Base-by-base conservation (phyloP, 2,888 invertebrate genomes). In the Ganaspis brasiliensis region DNA sequence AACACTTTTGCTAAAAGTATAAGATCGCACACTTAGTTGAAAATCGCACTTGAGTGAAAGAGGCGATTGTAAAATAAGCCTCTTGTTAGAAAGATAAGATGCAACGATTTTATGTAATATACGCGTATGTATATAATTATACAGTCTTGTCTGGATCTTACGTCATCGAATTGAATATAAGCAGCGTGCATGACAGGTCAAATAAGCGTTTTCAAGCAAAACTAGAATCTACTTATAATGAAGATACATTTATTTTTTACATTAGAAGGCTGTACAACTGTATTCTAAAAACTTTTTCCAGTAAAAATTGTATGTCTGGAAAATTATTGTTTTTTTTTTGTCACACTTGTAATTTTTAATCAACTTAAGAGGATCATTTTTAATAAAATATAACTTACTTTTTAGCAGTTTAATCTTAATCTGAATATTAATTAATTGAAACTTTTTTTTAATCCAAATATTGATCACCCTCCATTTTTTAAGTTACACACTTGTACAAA, bases 91-190 rank as follows among this genome's bases (percentile, higher is more conserved):
- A 45, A 45, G 63, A 63, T 63, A 40, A 63, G 40, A 24, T 63
- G 24, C 63, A n/a, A 37, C 40, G 24, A 21, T 37, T 63, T 45
- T 63, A 63, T 63, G 63, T 19, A 63, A 63, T 63, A 45, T 63
- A n/a, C n/a, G n/a, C 52, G n/a, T 52, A 52, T 52, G 52, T 52
- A 52, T 52, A 19, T 37, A 63, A 21, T 16, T 67, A 67, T 67
- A 21, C 40, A 67, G 40, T 40, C 45, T 45, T 40, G 24, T 67
- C 45, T 45, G n/a, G 40, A 67, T 45, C 24, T 45, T 45, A 40
- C 45, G 37, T 45, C 21, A 67, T 67, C 45, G 14, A 45, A 67
- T 67, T 67, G n/a, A 67, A 67, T 67, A 67, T 67, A n/a, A n/a
- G 21, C 67, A 67, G 67, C 67, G 37, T 67, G 67, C 67, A 63